A percentile compares a stretch with the other conserved stretches of the same genome.
Evolutionary conservation across 92 coral and sea anemone genomes (phyloP).

Genomic region (Zoanthus sansibaricus): DNA sequence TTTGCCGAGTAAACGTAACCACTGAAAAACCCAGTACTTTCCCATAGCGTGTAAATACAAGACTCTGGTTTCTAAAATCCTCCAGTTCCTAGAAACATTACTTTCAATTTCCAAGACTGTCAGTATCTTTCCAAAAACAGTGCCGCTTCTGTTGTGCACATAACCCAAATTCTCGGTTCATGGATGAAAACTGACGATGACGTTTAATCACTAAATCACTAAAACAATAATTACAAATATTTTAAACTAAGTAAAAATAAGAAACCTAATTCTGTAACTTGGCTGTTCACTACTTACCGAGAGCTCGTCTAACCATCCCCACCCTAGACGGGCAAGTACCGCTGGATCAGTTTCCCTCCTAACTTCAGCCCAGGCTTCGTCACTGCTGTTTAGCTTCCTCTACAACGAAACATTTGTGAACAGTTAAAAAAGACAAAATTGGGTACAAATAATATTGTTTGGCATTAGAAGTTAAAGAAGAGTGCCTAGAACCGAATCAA

Average conservation of each 20-base stretch:
- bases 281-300: conserved; percentile 58
- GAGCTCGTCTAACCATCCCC: conserved; percentile 85
- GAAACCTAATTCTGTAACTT: not conserved
- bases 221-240: too few species aligned
- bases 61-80: too few species aligned
- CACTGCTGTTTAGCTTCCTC: conserved; percentile 85
- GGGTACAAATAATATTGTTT: not conserved
- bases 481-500: not conserved
- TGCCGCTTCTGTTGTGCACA: too few species aligned
- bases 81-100: too few species aligned
- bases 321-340: conserved; percentile 79
- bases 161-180: too few species aligned
- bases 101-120: too few species aligned
- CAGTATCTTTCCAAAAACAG: too few species aligned
- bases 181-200: too few species aligned
- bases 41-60: too few species aligned
- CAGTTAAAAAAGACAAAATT: not conserved
- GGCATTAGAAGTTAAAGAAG: not conserved
- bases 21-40: not conserved
- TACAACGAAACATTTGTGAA: conserved; percentile 21
- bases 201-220: too few species aligned
- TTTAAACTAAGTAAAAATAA: too few species aligned
- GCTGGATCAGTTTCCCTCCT: conserved; percentile 83
- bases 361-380: conserved; percentile 86
- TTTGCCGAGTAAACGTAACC: not conserved